Conservation (phyloP, 2,797 vertebrate species). For the Hoplostethus mediterraneus region DNA sequence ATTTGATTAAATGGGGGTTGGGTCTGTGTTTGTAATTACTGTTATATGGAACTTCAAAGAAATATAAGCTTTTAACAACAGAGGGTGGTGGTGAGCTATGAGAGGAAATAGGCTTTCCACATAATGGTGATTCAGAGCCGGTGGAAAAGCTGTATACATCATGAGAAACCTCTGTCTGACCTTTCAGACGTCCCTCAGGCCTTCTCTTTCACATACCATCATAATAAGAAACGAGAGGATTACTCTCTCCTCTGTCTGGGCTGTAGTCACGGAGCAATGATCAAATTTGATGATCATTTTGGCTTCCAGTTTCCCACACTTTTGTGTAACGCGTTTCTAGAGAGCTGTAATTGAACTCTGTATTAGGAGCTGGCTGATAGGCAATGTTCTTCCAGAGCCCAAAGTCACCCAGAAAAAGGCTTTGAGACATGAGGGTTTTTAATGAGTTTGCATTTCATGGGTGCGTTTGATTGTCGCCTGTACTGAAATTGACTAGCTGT, state of each 20-base stretch:
- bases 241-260: neutral
- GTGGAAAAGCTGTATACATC: neutral
- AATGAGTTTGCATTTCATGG: neutral
- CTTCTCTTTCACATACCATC: neutral
- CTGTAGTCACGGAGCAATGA: neutral
- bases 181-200: neutral
- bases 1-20: no score
- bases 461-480: neutral
- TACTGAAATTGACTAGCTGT: neutral
- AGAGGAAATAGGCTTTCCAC: neutral
- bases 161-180: conserved; percentile 10
- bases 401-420: neutral
- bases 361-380: neutral
- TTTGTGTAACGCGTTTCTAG: neutral
- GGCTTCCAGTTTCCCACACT: neutral
- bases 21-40: neutral
- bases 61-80: conserved; percentile 39
- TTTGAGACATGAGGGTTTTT: neutral
- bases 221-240: neutral
- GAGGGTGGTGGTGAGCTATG: conserved; percentile 54
- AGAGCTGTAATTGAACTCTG: neutral
- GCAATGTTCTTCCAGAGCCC: neutral
- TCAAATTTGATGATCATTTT: neutral
- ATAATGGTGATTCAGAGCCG: neutral
- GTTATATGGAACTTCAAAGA: neutral